Evolutionary conservation across 2,888 invertebrate species (phyloP), one percentile per base, ranked within the genome.

Genomic region (Amphiduros pacificus): DNA sequence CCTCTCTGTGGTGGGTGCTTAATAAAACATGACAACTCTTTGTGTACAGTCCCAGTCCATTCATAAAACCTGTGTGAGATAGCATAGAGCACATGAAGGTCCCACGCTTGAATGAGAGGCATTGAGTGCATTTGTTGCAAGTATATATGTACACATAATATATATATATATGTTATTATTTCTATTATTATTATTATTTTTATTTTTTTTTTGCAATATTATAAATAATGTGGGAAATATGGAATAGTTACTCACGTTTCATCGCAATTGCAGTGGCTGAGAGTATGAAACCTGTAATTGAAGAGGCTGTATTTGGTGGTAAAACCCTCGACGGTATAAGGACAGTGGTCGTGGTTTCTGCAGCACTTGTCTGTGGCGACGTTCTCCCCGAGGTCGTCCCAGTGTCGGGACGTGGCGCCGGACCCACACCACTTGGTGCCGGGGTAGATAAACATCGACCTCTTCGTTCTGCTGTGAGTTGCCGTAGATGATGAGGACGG

Each of bases 361-460:
- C 95, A 95, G 82, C 95, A 95, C 72, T 89, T 86, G 78, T 95
- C 95, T 22, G 93, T 92, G 64, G 87, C 86, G 36, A 90, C 88
- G 79, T 93, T 91, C 48, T 91, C 90, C 9, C 94, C 94, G 50
- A 94, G 87, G 72, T 92, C 89, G 59, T 90, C 90, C 81, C 91
- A 92, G 69, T 89, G 88, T 48, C 88, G 87, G 4, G 94, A 93
- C 0, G 89, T 88, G 77, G 89, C 90, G 1, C 94, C 94, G 73
- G 90, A 90, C 27, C 95, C 95, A 82, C 95, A 95, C 94, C 94
- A 95, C 79, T 92, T 91, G 0, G 94, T 94, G 53, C 94, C 94
- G 0, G 94, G 94, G 52, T 92, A 89, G 67, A 92, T 88, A 61
- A 93, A 60, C 58, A 52, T 54, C 20, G 24, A 32, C 17, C 62